Evolutionary conservation across 2,888 invertebrate genomes (phyloP).

Genomic region (Dynastes grantii): DNA sequence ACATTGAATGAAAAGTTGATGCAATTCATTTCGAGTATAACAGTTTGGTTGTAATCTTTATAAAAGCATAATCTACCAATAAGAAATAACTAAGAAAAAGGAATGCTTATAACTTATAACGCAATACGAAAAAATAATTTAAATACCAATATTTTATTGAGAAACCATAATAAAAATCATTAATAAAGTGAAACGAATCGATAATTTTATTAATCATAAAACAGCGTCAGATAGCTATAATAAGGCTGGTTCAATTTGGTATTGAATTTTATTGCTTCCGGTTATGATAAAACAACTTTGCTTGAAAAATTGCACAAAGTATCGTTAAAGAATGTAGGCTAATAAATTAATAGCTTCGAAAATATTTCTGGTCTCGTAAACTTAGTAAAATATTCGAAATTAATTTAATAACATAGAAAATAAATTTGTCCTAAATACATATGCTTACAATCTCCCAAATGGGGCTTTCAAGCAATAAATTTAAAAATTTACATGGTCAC

Average conservation of each 20-base stretch:
- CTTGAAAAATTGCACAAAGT: slow-evolving; percentile 5
- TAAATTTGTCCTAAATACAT: not conserved
- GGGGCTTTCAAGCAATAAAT: not conserved
- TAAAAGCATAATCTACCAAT: too few species aligned
- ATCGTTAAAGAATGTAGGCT: not conserved
- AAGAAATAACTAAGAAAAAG: too few species aligned
- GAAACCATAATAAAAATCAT: slow-evolving; percentile 9
- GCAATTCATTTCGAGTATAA: too few species aligned
- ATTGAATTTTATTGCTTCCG: slow-evolving; percentile 13
- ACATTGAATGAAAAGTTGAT: too few species aligned
- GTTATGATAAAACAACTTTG: slow-evolving; percentile 16
- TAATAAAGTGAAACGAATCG: slow-evolving; percentile 25
- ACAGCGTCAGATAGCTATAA: not conserved
- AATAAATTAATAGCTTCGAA: not conserved
- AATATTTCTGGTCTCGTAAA: too few species aligned
- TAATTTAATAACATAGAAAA: not conserved
- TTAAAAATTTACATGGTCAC: not conserved
- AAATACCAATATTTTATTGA: not conserved
- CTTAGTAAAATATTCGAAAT: not conserved
- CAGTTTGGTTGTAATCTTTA: too few species aligned
- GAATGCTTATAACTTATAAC: too few species aligned
- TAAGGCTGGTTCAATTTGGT: not conserved
- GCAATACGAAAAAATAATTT: too few species aligned
- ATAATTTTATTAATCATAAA: slow-evolving; percentile 21
- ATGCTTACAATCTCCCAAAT: not conserved